phyloP scores from a whole-genome alignment of 2,888 invertebrate species.

The Chrysodeixis includens region DNA sequence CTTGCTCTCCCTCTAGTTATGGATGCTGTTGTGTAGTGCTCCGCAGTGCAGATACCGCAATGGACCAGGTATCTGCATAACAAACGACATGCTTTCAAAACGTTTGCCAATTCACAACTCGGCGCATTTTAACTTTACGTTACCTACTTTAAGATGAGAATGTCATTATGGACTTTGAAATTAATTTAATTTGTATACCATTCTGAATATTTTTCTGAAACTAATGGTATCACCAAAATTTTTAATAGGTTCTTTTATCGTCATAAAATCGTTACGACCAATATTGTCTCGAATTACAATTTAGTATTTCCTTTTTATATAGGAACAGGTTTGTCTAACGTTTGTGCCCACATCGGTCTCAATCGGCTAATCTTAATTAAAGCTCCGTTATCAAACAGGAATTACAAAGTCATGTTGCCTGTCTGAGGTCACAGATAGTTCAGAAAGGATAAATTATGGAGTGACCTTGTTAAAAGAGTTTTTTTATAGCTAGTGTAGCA shows the following conservation, averaged over 20 bases:
- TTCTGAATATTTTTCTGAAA: no score
- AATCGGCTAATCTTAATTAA: constrained; percentile 35
- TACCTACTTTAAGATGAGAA: not conserved
- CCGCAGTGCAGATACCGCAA: constrained; percentile 56
- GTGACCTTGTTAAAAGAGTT: not conserved
- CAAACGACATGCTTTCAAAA: constrained; percentile 17
- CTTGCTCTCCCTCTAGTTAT: constrained; percentile 29
- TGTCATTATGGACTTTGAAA: no score
- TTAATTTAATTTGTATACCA: no score
- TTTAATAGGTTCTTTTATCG: not conserved
- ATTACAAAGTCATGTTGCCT: constrained; percentile 28
- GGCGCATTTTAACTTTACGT: not conserved
- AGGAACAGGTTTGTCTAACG: constrained; percentile 33
- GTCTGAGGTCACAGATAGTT: constrained; percentile 11
- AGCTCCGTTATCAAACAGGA: constrained; percentile 36
- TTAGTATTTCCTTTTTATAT: constrained; percentile 21
- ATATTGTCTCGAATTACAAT: constrained; percentile 11
- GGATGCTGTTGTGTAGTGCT: constrained; percentile 28
- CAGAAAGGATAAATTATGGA: constrained; percentile 3
- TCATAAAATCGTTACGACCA: not conserved
- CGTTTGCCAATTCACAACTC: not conserved
- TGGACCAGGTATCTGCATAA: constrained; percentile 33
- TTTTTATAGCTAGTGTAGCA: not conserved
- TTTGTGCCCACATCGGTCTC: constrained; percentile 23
- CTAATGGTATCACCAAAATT: not conserved